A percentile compares a stretch with the other conserved stretches of the same genome.
Evolutionary conservation across 2,888 invertebrate genomes (phyloP).

Genomic region (Diplolepis rosae): DNA sequence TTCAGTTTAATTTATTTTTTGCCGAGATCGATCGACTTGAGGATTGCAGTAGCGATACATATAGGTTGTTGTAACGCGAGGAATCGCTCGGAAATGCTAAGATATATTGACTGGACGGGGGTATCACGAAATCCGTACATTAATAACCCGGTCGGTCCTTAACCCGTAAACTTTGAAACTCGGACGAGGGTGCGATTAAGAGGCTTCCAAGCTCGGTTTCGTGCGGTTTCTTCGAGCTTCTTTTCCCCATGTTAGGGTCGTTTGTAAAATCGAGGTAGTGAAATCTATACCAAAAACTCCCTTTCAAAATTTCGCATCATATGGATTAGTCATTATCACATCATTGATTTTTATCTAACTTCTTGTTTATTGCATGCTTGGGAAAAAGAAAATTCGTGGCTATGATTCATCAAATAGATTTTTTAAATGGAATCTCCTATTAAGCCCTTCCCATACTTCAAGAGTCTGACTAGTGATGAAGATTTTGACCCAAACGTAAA

Average conservation of each 20-base stretch:
- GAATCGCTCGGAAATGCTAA: constrained; percentile 31
- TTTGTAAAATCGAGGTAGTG: constrained; percentile 16
- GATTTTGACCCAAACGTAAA: no score
- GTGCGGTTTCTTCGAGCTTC: constrained; percentile 31
- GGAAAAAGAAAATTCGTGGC: neutral
- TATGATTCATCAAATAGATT: no score
- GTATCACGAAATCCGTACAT: constrained; percentile 56
- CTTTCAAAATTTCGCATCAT: constrained; percentile 6
- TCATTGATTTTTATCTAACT: neutral
- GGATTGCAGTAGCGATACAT: neutral
- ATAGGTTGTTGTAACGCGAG: constrained; percentile 15
- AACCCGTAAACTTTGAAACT: constrained; percentile 65
- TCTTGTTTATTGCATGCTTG: neutral
- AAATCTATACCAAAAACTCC: constrained; percentile 1
- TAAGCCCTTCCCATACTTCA: no score
- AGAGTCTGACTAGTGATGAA: no score
- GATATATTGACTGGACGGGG: constrained; percentile 35
- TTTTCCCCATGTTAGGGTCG: neutral
- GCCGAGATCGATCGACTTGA: constrained; percentile 12
- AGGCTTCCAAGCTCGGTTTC: constrained; percentile 53
- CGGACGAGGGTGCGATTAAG: constrained; percentile 64
- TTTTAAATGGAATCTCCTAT: no score
- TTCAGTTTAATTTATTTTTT: neutral
- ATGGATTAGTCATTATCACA: constrained; percentile 4
- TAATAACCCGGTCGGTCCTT: constrained; percentile 63